These are phyloP conservation scores for cattle (Bos taurus) DNA, from an alignment of 2,113 vertebrate genomes.

Conservation along the genomic window ARS-UCD2.0 NC_037331.1:42741501-42742000, in stretches of 20 bases:
- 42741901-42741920: not conserved
- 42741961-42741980: not conserved
- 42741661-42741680: not conserved
- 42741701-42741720: not conserved
- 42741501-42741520: not conserved
- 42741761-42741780: not conserved
- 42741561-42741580: not conserved
- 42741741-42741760: not conserved
- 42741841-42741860: not conserved
- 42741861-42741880: not conserved
- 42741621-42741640: not conserved
- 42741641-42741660: not conserved
- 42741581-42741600: not conserved
- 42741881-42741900: not conserved
- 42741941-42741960: not conserved
- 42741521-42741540: not conserved
- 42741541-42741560: not conserved
- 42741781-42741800: not conserved
- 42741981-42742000: not conserved
- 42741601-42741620: not conserved
- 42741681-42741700: not conserved
- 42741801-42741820: not conserved
- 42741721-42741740: not conserved
- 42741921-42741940: not conserved
- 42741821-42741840: not conserved